These are phyloP conservation scores for Geococcyx californianus DNA, from an alignment of 2,113 vertebrate species.

Conservation along the genomic window DNA sequence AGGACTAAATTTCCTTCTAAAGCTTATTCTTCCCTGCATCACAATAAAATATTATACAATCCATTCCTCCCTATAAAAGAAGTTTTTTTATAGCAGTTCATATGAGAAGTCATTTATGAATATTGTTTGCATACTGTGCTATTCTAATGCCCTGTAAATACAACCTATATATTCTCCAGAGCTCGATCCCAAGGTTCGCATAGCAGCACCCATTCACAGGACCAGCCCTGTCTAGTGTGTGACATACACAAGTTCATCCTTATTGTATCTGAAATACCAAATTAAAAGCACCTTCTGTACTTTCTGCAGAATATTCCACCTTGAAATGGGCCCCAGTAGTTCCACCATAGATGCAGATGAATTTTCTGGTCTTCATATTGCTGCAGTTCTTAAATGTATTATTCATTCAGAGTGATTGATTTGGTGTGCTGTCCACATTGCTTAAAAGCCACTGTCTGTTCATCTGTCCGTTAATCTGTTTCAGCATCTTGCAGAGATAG, in stretches of 20 bases:
- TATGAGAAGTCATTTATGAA: background rate
- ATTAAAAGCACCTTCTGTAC: slow-evolving; percentile 15
- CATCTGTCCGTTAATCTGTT: background rate
- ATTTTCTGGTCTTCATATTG: background rate
- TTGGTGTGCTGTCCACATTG: slow-evolving; percentile 27
- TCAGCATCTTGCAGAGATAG: background rate
- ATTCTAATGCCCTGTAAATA: slow-evolving; percentile 8
- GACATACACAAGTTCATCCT: background rate
- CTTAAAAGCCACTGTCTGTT: slow-evolving; percentile 11
- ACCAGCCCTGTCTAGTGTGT: background rate
- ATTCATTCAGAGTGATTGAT: slow-evolving; percentile 20
- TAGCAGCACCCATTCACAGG: background rate
- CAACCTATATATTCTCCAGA: background rate
- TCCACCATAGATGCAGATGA: background rate
- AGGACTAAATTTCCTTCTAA: background rate
- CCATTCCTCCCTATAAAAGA: background rate
- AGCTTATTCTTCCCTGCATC: background rate
- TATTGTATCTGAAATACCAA: slow-evolving; percentile 17
- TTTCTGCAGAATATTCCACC: background rate
- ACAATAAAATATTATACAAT: background rate
- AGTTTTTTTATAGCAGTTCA: background rate
- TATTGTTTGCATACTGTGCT: background rate
- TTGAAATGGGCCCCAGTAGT: background rate
- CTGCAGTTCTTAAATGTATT: slow-evolving; percentile 39
- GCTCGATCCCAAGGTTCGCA: background rate